These are phyloP conservation scores for Blastomussa wellsi DNA, from an alignment of 92 coral and sea anemone genomes.

Conservation along the genomic window DNA sequence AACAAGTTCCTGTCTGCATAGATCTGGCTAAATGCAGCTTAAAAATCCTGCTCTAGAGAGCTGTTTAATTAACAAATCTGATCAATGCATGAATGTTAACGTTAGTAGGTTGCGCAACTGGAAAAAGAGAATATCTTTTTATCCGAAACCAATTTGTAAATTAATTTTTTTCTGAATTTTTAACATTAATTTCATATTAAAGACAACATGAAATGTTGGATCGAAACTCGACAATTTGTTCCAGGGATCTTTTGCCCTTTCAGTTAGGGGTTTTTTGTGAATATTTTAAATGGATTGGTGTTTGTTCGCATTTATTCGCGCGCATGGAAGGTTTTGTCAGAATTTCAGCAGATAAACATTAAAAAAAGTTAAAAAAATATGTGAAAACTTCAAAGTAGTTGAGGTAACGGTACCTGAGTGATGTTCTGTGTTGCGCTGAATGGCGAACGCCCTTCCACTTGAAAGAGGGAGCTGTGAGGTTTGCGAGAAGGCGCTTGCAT, in stretches of 20 bases:
- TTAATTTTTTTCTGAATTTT: not conserved
- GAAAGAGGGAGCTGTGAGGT: constrained; percentile 35
- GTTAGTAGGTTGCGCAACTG: constrained; percentile 19
- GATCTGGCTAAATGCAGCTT: not conserved
- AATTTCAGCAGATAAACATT: not conserved
- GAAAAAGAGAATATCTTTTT: not conserved
- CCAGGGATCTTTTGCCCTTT: not conserved
- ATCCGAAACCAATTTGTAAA: constrained; percentile 5
- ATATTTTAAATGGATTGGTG: not conserved
- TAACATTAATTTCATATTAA: not conserved
- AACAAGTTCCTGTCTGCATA: constrained; percentile 12
- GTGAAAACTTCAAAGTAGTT: not conserved
- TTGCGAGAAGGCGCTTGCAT: constrained; percentile 31
- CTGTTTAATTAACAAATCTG: not conserved
- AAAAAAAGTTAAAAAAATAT: not conserved
- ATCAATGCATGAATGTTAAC: not conserved
- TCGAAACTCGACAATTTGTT: not conserved
- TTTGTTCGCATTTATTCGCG: not conserved
- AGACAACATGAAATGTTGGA: not conserved
- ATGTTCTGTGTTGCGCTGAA: constrained; percentile 26
- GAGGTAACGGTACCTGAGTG: constrained; percentile 21
- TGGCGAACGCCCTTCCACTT: constrained; percentile 19
- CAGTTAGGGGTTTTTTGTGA: not conserved
- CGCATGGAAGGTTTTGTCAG: not conserved
- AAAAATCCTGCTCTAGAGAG: not conserved